Evolutionary conservation across 1,140 invertebrate species (phyloP).

Genomic region (Hylyphantes graminicola): DNA sequence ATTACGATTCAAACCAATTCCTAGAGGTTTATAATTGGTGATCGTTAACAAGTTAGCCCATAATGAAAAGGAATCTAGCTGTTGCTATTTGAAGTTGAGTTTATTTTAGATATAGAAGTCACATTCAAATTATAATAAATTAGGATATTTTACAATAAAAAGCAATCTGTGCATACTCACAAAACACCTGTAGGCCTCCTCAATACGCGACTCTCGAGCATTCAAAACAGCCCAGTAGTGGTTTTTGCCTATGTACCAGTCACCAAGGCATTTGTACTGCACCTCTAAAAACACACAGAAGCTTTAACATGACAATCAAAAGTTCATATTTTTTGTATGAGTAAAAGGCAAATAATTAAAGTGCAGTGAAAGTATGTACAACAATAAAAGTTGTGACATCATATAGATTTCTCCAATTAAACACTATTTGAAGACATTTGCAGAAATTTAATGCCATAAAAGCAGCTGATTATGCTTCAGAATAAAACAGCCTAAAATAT

Average conservation of each 20-base stretch:
- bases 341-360: too few relatives aligned
- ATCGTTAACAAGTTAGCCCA: too few relatives aligned
- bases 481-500: too few relatives aligned
- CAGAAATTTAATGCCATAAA: too few relatives aligned
- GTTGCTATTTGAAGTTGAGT: neutral
- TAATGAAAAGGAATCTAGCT: neutral
- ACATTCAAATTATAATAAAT: neutral
- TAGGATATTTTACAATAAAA: neutral
- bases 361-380: too few relatives aligned
- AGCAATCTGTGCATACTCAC: conserved; percentile 61
- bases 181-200: conserved; percentile 93
- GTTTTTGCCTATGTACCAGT: conserved; percentile 96
- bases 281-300: conserved; percentile 74
- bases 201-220: conserved; percentile 91
- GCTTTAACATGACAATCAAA: conserved; percentile 20
- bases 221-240: conserved; percentile 95
- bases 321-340: too few relatives aligned
- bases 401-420: too few relatives aligned
- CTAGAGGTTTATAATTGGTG: too few relatives aligned
- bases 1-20: too few relatives aligned
- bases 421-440: too few relatives aligned
- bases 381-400: too few relatives aligned
- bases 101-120: neutral
- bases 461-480: too few relatives aligned
- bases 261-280: conserved; percentile 92